Base-by-base conservation (phyloP, 2,888 invertebrate species). In the Apamea anceps region DNA sequence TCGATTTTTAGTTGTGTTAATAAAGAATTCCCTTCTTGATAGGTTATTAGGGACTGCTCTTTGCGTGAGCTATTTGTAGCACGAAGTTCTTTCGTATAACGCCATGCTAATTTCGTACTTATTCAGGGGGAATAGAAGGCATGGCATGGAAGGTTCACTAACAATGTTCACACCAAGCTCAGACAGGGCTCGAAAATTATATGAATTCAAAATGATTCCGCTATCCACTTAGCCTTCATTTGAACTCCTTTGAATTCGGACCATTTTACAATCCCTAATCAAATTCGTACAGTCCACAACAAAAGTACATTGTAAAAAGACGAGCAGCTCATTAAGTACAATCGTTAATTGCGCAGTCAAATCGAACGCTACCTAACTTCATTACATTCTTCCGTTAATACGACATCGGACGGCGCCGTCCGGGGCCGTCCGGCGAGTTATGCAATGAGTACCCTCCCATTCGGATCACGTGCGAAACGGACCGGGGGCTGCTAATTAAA, bases 401-500 rank as follows among this genome's bases (percentile, higher is more conserved):
- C 93, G 89, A 91, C 90, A 85, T 87, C 88, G 92, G 90, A 91
- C 87, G 90, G 87, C 81, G 76, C 72, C 79, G 87, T 82, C 79
- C 87, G 81, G 86, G 82, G 85, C 82, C 85, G 89, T 86, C 88
- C 88, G 81, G 89, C 88, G 93, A 94, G 94, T 94, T 94, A 95
- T 94, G 94, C 93, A 93, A 94, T 88, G 88, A 88, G 85, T 85
- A 82, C 85, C 85, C 92, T 91, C 91, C 90, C 91, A 96, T 95
- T 95, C 96, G 88, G 92, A 93, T 96, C 96, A 96, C 96, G 96
- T 93, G 93, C 94, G 85, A 88, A 91, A 88, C 88, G 89, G 90
- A 90, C 91, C 91, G 91, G 92, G 89, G 90, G 91, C 90, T 93
- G 93, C 96, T 96, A 96, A 96, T 96, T 96, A 96, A 96, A 96